Evolutionary conservation across 2,888 invertebrate species (phyloP).

Genomic region (Mythimna impura): DNA sequence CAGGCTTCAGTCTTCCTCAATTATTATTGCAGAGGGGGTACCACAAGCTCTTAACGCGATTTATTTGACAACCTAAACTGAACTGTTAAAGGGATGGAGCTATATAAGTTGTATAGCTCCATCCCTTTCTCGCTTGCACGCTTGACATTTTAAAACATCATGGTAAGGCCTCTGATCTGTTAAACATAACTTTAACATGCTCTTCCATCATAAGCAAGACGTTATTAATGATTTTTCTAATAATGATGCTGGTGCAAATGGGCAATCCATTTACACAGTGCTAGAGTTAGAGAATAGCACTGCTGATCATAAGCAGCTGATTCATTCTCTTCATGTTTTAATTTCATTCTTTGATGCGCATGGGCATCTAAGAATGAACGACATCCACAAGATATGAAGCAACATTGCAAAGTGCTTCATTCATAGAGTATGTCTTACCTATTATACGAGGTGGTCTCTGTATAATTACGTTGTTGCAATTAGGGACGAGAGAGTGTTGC

Average conservation of each 20-base stretch:
- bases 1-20: slow-evolving; percentile 14
- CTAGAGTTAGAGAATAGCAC: no score
- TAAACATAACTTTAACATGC: slow-evolving; percentile 9
- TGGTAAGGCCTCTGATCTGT: background rate
- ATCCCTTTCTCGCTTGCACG: no score
- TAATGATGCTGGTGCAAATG: background rate
- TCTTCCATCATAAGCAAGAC: slow-evolving; percentile 15
- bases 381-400: slow-evolving; percentile 27
- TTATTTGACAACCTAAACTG: no score
- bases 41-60: no score
- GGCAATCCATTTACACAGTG: no score
- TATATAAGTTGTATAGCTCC: no score
- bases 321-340: slow-evolving; percentile 17
- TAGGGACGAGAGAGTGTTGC: slow-evolving; percentile 62
- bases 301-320: slow-evolving; percentile 21
- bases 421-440: slow-evolving; percentile 42
- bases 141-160: no score
- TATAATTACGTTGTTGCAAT: slow-evolving; percentile 64
- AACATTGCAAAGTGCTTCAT: slow-evolving; percentile 45
- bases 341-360: slow-evolving; percentile 42
- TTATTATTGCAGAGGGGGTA: background rate
- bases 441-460: slow-evolving; percentile 50
- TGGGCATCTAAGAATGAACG: slow-evolving; percentile 8
- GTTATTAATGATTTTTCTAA: slow-evolving; percentile 22
- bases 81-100: no score